phyloP scores from a whole-genome alignment of 2,797 vertebrate genomes.

The Zonotrichia albicollis region DNA sequence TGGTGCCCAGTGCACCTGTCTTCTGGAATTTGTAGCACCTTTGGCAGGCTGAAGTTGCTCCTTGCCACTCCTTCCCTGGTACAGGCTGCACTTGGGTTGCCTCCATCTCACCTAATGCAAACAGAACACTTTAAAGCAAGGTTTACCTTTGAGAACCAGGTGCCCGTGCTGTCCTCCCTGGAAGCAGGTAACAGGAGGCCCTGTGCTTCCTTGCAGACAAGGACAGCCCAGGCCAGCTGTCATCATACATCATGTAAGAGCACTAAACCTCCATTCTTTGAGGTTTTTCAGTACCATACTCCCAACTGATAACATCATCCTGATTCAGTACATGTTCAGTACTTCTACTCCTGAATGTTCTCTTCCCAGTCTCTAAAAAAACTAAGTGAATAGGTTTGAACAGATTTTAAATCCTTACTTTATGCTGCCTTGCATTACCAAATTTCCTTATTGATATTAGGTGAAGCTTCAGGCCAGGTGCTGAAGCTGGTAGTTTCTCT shows the following conservation, averaged over 20 bases:
- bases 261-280: background rate
- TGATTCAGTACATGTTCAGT: background rate
- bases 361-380: background rate
- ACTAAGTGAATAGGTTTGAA: background rate
- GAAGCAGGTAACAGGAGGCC: background rate
- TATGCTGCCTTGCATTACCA: background rate
- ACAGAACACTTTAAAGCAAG: background rate
- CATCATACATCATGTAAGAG: accelerated
- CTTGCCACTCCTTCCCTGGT: background rate
- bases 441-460: background rate
- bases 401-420: background rate
- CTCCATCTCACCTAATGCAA: background rate
- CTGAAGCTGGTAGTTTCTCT: background rate
- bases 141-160: background rate
- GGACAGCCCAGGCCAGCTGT: background rate
- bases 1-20: background rate
- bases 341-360: background rate
- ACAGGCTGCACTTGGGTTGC: accelerated
- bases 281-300: background rate
- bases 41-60: background rate
- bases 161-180: background rate
- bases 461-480: background rate
- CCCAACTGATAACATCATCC: background rate
- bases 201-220: background rate
- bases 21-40: accelerated